phyloP scores from a whole-genome alignment of 2,888 invertebrate genomes.

The Mylabris sibirica region DNA sequence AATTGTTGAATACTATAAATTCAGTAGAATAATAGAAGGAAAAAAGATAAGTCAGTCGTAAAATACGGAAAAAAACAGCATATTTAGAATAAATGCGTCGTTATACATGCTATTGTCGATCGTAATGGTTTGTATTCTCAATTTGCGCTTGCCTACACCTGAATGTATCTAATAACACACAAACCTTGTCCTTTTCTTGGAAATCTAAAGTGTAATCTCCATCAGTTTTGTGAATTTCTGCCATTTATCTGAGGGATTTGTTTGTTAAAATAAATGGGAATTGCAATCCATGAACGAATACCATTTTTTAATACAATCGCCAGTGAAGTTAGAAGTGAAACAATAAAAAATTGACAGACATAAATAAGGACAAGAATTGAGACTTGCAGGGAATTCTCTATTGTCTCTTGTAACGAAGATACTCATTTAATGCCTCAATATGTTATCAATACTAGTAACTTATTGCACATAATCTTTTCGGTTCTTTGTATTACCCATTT shows the following conservation, averaged over 20 bases:
- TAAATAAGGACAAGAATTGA: too few relatives aligned
- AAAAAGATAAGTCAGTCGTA: not conserved
- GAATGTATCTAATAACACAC: not conserved
- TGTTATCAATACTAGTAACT: not conserved
- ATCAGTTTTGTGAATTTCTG: not conserved
- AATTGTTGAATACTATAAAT: constrained; percentile 2
- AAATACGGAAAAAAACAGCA: not conserved
- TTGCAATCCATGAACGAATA: not conserved
- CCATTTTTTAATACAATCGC: too few relatives aligned
- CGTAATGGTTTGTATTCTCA: not conserved
- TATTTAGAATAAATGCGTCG: not conserved
- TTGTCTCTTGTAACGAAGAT: not conserved
- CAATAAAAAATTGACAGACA: too few relatives aligned
- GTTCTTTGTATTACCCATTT: not conserved
- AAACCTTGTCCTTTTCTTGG: not conserved
- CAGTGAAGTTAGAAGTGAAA: too few relatives aligned
- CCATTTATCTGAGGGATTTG: not conserved
- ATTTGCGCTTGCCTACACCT: not conserved
- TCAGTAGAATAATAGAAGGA: not conserved
- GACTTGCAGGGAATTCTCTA: too few relatives aligned
- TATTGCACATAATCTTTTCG: not conserved
- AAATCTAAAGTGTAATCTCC: not conserved
- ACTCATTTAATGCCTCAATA: not conserved
- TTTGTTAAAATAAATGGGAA: not conserved
- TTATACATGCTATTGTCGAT: not conserved